Percentiles rank a stretch among this genome's conserved stretches.
Evolutionary conservation across 92 coral and sea anemone genomes (phyloP).

Genomic region (Parazoanthus swiftii): DNA sequence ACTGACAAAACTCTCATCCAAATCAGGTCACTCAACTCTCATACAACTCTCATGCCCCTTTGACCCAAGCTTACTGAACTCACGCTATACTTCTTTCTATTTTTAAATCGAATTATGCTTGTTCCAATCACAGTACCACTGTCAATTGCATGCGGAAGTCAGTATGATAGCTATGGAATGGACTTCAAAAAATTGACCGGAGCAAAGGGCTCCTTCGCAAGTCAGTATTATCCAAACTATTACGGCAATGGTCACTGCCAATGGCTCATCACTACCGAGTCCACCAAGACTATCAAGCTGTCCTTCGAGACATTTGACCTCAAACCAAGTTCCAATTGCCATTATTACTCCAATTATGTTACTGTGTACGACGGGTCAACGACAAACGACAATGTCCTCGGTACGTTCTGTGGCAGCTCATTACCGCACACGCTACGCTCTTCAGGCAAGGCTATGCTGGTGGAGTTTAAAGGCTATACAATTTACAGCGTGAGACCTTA

Average conservation of each 20-base stretch:
- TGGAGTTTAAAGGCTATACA: slow-evolving; percentile 20
- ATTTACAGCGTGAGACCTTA: slow-evolving; percentile 23
- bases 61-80: neutral
- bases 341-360: slow-evolving; percentile 1
- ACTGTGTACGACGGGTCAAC: slow-evolving; percentile 18
- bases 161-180: neutral
- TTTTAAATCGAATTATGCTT: neutral
- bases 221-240: slow-evolving; percentile 31
- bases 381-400: neutral
- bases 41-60: too few species aligned
- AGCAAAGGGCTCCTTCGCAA: neutral
- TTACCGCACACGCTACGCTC: neutral
- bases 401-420: slow-evolving; percentile 19
- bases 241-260: slow-evolving; percentile 13
- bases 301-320: slow-evolving; percentile 18
- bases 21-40: too few species aligned
- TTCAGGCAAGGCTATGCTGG: slow-evolving; percentile 6
- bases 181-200: neutral
- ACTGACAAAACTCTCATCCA: too few species aligned
- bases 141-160: slow-evolving; percentile 17
- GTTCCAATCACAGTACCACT: slow-evolving; percentile 14
- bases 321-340: slow-evolving; percentile 13
- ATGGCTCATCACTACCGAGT: slow-evolving; percentile 11
- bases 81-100: neutral
- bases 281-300: neutral